A percentile compares a stretch with the other conserved stretches of the same genome.
Evolutionary conservation across 2,113 vertebrate species (phyloP).

Genomic region (human (Homo sapiens)): DNA sequence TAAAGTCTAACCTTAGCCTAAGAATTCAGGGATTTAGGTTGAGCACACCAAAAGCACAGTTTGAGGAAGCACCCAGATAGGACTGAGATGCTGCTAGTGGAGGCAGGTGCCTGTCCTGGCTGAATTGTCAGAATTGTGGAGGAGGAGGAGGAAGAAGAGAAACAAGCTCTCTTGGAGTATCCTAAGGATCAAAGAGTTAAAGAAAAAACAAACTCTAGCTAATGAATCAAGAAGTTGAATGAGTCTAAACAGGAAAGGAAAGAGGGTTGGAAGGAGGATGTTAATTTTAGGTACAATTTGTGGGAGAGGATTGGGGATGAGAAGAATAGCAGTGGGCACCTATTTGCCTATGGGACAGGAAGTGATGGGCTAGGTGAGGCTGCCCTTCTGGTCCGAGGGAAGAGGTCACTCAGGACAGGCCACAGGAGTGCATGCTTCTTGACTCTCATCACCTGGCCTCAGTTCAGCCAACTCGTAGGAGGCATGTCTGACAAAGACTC

Average conservation of each 20-base stretch:
- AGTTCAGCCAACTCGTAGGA: neutral
- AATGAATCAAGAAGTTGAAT: neutral
- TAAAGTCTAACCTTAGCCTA: neutral
- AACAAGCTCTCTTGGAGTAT: neutral
- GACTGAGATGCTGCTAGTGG: neutral
- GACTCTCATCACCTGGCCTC: neutral
- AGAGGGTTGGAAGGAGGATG: neutral
- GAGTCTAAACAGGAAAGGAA: neutral
- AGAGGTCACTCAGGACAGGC: neutral
- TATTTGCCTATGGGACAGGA: neutral
- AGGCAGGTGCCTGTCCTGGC: neutral
- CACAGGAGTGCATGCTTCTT: neutral
- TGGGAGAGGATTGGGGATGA: conserved; percentile 19
- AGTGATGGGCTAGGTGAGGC: neutral
- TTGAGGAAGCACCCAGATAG: neutral
- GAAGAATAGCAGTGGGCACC: neutral
- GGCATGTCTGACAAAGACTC: neutral
- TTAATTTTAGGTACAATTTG: conserved; percentile 11
- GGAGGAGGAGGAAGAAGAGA: neutral
- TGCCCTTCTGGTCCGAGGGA: neutral
- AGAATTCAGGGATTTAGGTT: neutral
- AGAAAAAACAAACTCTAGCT: neutral
- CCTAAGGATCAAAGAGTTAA: neutral
- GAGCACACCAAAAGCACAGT: neutral
- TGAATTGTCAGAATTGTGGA: neutral